Conservation (phyloP, 2,888 invertebrate genomes). For the Aspidiotus rigidus region DNA sequence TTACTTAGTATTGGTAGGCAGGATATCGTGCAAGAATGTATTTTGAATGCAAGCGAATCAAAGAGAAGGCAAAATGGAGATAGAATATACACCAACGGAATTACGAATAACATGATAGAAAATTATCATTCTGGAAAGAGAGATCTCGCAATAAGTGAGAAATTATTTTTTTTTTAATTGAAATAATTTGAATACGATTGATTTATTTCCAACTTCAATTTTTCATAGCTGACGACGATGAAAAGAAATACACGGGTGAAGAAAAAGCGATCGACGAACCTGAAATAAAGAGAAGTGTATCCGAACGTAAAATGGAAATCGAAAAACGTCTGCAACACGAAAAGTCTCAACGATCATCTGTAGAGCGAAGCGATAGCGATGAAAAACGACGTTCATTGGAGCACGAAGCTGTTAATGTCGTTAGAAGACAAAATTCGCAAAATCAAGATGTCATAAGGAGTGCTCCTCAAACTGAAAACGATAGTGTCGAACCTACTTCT, state of each 20-base stretch:
- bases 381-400: slow-evolving; percentile 7
- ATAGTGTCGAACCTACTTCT: slow-evolving; percentile 38
- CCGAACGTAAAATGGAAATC: slow-evolving; percentile 66
- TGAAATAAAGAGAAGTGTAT: slow-evolving; percentile 57
- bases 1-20: slow-evolving; percentile 77
- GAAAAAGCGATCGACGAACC: slow-evolving; percentile 61
- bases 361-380: slow-evolving; percentile 9
- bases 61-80: not conserved
- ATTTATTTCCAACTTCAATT: not conserved
- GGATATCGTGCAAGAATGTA: slow-evolving; percentile 81
- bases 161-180: not conserved
- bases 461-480: slow-evolving; percentile 8
- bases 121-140: not conserved
- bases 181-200: not conserved
- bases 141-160: too few relatives aligned
- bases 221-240: slow-evolving; percentile 40
- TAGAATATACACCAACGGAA: not conserved
- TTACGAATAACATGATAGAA: not conserved
- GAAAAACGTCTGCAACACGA: slow-evolving; percentile 56
- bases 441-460: slow-evolving; percentile 18
- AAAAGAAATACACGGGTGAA: slow-evolving; percentile 69
- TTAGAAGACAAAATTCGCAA: slow-evolving; percentile 9
- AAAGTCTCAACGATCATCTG: slow-evolving; percentile 22
- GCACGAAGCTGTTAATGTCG: slow-evolving; percentile 12
- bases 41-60: slow-evolving; percentile 43